Base-by-base conservation (phyloP, 2,888 invertebrate genomes). In the Rhogogaster chlorosoma region DNA sequence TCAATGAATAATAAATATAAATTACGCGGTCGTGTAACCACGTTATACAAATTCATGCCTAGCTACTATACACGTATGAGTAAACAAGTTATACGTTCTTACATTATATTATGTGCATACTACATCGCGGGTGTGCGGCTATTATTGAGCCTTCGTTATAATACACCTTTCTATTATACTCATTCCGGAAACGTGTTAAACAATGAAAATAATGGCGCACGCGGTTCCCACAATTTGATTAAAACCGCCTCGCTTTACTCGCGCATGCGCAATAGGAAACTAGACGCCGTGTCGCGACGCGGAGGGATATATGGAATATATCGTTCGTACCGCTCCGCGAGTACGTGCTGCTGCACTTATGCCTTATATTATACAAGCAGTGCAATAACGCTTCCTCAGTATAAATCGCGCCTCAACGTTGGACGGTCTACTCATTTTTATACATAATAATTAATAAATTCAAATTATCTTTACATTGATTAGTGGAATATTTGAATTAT, bases 201-300 rank as follows among this genome's bases (percentile, higher is more conserved):
- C 83, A 83, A 83, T 83, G 83, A 83, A 57, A 61, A 80, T 80
- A 61, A 61, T 57, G 15, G 38, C 32, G 36, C 61, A 45, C 83
- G 45, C 7, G 70, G 45, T 83, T 83, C 83, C 67, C 83, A 83
- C 49, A 83, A 83, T 83, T 83, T 49, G 32, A 70, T 83, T 80
- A 80, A 22, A 61, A 57, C 38, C 26, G 49, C 38, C 80, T 26
- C 38, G 12, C 15, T 18, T 18, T 10, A 22, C 2, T 61, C 7
- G 61, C 57, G 80, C 80, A 9, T 57, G 80, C 80, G 61, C 61
- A 61, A 61, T 61, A 61, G 12, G 26, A 61, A 61, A 61, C 12
- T 22, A 57, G 9, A 57, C 22, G n/a, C 15, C 45, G 45, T 15
- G 45, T 45, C 15, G 15, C 15, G 45, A 45, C 45, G 45, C 45